Conservation (phyloP, 2,113 vertebrate genomes). For the Festucalex cinctus region DNA sequence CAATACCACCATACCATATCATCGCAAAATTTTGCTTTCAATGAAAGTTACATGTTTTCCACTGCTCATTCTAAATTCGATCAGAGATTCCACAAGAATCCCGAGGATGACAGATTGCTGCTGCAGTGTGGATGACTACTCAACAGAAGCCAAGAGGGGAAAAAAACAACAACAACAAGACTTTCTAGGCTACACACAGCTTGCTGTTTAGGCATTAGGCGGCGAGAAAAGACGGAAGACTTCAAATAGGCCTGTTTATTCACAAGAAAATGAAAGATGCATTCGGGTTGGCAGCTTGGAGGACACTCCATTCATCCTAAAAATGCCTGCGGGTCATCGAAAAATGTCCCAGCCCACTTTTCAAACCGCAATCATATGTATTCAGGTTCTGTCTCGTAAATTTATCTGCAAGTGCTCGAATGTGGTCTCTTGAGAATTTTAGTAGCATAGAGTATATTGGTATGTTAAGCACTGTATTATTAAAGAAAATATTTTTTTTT, state of each 20-base stretch:
- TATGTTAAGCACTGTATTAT: no score
- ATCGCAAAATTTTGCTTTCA: background rate
- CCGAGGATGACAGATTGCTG: constrained; percentile 40
- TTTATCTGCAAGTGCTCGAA: no score
- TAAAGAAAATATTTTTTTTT: no score
- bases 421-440: no score
- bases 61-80: background rate
- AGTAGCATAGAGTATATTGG: no score
- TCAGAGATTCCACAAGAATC: constrained; percentile 55
- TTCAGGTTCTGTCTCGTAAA: no score
- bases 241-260: constrained; percentile 72
- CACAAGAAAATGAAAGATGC: constrained; percentile 75
- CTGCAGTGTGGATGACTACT: constrained; percentile 51
- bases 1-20: no score
- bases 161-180: constrained; percentile 23
- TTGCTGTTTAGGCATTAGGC: constrained; percentile 16
- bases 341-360: constrained; percentile 26
- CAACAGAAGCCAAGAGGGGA: constrained; percentile 41
- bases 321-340: constrained; percentile 63
- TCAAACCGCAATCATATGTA: no score
- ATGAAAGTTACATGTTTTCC: background rate
- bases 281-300: constrained; percentile 52
- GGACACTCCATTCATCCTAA: constrained; percentile 68
- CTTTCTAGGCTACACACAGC: background rate
- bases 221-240: constrained; percentile 57